Conservation (phyloP, 2,113 vertebrate genomes). For the Ancistrus triradiatus region DNA sequence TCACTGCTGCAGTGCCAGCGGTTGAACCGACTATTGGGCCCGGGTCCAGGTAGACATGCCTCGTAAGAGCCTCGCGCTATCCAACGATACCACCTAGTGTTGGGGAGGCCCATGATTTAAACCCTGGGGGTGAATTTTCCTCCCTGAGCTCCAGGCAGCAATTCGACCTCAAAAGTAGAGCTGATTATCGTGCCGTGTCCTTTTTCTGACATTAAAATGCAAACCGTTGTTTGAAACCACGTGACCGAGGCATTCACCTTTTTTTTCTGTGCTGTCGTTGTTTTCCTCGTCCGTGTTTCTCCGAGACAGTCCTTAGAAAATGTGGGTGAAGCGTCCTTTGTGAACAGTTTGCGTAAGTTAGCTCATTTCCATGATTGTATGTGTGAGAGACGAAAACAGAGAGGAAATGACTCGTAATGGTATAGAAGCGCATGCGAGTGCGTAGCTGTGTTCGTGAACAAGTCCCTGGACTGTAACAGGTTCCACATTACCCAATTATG, state of each 20-base stretch:
- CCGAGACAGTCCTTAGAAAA: background rate
- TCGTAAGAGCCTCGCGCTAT: too few species aligned
- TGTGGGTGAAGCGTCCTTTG: background rate
- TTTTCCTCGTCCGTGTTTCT: conserved; percentile 13
- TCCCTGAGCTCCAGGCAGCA: background rate
- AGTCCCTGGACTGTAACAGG: conserved; percentile 29
- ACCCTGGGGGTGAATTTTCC: background rate
- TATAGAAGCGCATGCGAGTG: conserved; percentile 7
- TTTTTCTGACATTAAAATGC: conserved; percentile 3
- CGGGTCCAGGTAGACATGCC: too few species aligned
- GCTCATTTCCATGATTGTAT: conserved; percentile 2
- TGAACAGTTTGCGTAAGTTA: conserved; percentile 14
- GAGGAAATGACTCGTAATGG: conserved; percentile 4
- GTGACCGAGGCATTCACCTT: background rate
- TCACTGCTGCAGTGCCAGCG: too few species aligned
- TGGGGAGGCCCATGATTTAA: background rate
- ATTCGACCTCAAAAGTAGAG: background rate
- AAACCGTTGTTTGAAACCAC: background rate
- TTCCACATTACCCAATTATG: conserved; percentile 49
- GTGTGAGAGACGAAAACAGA: background rate
- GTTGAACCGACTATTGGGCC: too few species aligned
- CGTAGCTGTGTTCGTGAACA: conserved; percentile 23
- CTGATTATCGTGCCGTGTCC: background rate
- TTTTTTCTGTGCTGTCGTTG: conserved; percentile 17
- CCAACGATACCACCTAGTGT: too few species aligned